phyloP scores from a whole-genome alignment of 2,113 vertebrate species.

The Ranitomeya imitator region DNA sequence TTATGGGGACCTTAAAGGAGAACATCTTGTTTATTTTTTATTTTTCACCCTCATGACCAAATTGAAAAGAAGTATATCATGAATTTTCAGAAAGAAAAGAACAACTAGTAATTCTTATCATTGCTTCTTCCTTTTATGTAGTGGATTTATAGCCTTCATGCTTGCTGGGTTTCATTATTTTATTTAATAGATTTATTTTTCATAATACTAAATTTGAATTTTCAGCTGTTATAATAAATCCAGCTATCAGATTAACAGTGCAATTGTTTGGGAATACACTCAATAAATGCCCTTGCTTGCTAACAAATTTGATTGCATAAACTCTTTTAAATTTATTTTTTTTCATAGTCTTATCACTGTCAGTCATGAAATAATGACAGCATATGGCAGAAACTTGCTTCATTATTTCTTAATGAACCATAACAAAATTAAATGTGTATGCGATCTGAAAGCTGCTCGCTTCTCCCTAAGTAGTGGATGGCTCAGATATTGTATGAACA shows the following conservation, averaged over 20 bases:
- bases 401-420: constrained; percentile 56
- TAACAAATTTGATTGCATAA: constrained; percentile 31
- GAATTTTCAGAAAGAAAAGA: too few species aligned
- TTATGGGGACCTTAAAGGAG: too few species aligned
- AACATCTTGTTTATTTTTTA: too few species aligned
- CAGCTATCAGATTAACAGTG: background rate
- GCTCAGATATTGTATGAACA: constrained; percentile 20
- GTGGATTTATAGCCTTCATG: too few species aligned
- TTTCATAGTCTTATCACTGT: constrained; percentile 35
- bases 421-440: constrained; percentile 53
- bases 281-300: background rate
- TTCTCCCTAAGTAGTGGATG: background rate
- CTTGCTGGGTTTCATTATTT: too few species aligned
- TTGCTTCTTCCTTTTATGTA: too few species aligned
- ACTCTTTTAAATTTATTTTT: background rate
- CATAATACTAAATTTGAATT: background rate
- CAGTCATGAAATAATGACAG: constrained; percentile 50
- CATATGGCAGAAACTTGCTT: constrained; percentile 48
- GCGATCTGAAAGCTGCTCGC: constrained; percentile 23
- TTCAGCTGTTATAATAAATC: background rate
- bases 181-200: too few species aligned
- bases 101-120: too few species aligned
- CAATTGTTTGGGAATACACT: background rate
- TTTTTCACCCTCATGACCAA: too few species aligned
- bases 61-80: too few species aligned